Percentiles rank a stretch among this genome's conserved stretches.
Conservation (phyloP, 2,888 invertebrate species). For the Volucella inflata region DNA sequence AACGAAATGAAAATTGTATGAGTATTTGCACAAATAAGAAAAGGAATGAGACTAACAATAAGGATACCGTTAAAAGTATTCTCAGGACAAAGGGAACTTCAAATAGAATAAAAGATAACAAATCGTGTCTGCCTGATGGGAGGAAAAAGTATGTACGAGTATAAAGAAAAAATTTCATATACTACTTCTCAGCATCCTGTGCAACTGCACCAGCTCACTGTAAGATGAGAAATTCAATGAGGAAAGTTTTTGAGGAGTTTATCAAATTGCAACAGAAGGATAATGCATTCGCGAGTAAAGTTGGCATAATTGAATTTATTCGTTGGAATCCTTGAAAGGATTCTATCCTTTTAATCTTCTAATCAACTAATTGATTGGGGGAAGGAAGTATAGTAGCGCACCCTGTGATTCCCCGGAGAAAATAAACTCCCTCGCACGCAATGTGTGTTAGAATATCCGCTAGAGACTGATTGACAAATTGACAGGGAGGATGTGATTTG, state of each 20-base stretch:
- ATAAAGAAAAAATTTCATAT: neutral
- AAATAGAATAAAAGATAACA: conserved; percentile 20
- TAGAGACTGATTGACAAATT: conserved; percentile 1
- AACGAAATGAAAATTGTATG: conserved; percentile 38
- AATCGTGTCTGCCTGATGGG: neutral
- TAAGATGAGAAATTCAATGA: neutral
- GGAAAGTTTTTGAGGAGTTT: neutral
- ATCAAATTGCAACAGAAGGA: conserved; percentile 8
- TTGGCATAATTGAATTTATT: conserved; percentile 8
- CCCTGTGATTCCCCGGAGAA: too few relatives aligned
- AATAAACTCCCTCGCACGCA: neutral
- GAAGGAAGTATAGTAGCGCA: neutral
- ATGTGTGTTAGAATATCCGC: neutral
- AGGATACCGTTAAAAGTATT: conserved; percentile 28
- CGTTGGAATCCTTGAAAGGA: neutral
- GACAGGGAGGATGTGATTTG: conserved; percentile 10
- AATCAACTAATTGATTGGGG: conserved; percentile 11
- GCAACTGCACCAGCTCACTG: neutral
- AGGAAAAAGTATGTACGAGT: neutral
- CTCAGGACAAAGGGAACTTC: conserved; percentile 1
- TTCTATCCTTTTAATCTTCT: neutral
- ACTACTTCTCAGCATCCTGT: conserved; percentile 1
- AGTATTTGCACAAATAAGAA: conserved; percentile 39
- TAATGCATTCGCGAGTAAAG: neutral
- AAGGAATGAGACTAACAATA: conserved; percentile 45